Evolutionary conservation across 1,140 invertebrate genomes (phyloP).

Genomic region (Trissolcus basalis): DNA sequence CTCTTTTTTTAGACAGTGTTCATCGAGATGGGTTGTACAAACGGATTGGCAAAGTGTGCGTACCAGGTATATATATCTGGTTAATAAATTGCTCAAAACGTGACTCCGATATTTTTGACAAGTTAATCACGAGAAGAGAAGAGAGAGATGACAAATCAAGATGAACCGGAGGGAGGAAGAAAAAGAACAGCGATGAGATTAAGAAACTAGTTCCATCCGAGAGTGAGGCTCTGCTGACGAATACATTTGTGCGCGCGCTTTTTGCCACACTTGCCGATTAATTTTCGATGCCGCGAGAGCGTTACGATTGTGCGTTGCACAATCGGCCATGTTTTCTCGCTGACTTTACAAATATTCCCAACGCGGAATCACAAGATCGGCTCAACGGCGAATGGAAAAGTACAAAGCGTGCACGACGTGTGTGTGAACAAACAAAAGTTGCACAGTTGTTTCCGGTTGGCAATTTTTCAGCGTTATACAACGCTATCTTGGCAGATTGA

Average conservation of each 20-base stretch:
- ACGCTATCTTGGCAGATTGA: background rate
- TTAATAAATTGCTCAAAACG: conserved; percentile 72
- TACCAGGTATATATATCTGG: conserved; percentile 34
- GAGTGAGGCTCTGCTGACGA: no score
- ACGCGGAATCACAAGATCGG: no score
- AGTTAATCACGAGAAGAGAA: conserved; percentile 68
- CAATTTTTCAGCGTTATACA: conserved; percentile 11
- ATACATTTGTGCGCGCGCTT: no score
- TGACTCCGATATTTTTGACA: conserved; percentile 74
- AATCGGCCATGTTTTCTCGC: conserved; percentile 58
- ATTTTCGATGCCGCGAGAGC: no score
- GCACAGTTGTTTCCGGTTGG: conserved; percentile 17
- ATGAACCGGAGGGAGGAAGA: background rate
- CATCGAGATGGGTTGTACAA: no score
- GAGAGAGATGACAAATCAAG: background rate
- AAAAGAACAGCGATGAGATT: conserved; percentile 2
- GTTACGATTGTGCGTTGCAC: no score
- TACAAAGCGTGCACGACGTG: conserved; percentile 10
- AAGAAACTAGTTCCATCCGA: conserved; percentile 42
- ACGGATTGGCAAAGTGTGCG: no score
- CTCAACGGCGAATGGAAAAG: conserved; percentile 25
- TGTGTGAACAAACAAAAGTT: background rate
- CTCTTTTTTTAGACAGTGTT: no score
- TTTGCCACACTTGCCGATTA: no score
- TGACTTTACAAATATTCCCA: conserved; percentile 53